Evolutionary conservation across 2,888 invertebrate species (phyloP).

Genomic region (Nomada hirtipes): DNA sequence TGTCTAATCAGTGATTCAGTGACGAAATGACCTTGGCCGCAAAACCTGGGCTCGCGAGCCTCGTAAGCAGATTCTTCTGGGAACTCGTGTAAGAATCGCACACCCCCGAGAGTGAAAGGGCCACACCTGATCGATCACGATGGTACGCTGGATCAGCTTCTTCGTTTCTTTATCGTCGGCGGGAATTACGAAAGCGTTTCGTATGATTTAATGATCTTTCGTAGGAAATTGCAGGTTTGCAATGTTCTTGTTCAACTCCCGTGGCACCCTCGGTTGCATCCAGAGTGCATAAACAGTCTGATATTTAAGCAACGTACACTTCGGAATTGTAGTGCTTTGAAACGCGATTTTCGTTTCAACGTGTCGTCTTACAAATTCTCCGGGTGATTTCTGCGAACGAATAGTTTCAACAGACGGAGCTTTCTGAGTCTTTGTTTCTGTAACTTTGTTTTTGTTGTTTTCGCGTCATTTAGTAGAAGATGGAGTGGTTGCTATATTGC

Average conservation of each 20-base stretch:
- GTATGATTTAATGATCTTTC: neutral
- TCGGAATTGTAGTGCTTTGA: neutral
- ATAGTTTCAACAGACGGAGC: neutral
- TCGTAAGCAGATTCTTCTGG: constrained; percentile 71
- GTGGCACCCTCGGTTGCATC: neutral
- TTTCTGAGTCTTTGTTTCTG: neutral
- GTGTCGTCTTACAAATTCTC: neutral
- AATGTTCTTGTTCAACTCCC: neutral
- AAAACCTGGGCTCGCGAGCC: constrained; percentile 62
- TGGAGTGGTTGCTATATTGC: neutral
- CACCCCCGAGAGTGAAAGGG: constrained; percentile 74
- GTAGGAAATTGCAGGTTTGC: neutral
- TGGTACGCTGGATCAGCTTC: constrained; percentile 39
- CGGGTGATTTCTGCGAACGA: neutral
- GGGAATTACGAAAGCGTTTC: constrained; percentile 50
- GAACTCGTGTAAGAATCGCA: constrained; percentile 62
- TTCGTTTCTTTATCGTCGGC: constrained; percentile 36
- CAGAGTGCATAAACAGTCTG: neutral
- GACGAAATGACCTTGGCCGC: constrained; percentile 72
- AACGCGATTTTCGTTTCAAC: neutral
- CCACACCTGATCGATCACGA: constrained; percentile 61
- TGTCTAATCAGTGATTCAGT: constrained; percentile 20
- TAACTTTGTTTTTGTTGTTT: neutral
- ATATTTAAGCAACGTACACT: too few relatives aligned
- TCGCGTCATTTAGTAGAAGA: neutral